Evolutionary conservation across 2,113 vertebrate genomes (phyloP), one percentile per base, ranked within the genome.

Genomic region (Oryctolagus cuniculus): DNA sequence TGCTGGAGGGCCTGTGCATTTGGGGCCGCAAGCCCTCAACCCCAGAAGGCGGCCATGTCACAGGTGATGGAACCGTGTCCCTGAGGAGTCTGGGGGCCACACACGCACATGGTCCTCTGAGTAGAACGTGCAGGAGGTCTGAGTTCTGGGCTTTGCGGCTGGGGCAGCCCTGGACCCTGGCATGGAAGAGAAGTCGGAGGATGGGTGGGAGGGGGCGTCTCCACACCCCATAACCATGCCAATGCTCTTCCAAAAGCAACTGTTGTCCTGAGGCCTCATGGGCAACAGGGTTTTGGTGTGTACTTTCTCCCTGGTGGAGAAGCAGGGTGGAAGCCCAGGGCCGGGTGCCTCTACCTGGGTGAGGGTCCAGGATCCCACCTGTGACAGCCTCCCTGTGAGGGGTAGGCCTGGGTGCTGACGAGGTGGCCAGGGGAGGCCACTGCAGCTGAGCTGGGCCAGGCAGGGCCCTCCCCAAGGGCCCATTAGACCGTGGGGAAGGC

Each of bases 171-270:
- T 44, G 24, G 15, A 19, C 25, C 21, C 25, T 38, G 51, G 64
- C 17, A 24, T 31, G 6, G 15, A 86, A 55, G 22, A 13, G 11
- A 13, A 25, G 3, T 79, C 1, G 15, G 58, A 53, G 70, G 25
- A 6, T 69, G n/a, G 5, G 24, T 25, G 3, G 25, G 21, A 10
- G 21, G 25, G 19, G 64, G 0, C 4, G 1, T 64, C 22, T 29
- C 36, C 34, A 72, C 25, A 16, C 17, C 22, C 70, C 0, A 16
- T 31, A 19, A 4, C 19, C 61, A 31, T 0, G 0, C 67, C 36
- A 44, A 19, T 13, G 5, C 19, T 51, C 36, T 51, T 6, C 53
- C 36, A 16, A 34, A 27, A 94, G 82, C 49, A 58, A 31, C 51
- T 17, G 51, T 25, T 63, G 4, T 4, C 3, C 49, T 27, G 12